Evolutionary conservation across 2,797 vertebrate species (phyloP).

Genomic region (Notamacropus eugenii): DNA sequence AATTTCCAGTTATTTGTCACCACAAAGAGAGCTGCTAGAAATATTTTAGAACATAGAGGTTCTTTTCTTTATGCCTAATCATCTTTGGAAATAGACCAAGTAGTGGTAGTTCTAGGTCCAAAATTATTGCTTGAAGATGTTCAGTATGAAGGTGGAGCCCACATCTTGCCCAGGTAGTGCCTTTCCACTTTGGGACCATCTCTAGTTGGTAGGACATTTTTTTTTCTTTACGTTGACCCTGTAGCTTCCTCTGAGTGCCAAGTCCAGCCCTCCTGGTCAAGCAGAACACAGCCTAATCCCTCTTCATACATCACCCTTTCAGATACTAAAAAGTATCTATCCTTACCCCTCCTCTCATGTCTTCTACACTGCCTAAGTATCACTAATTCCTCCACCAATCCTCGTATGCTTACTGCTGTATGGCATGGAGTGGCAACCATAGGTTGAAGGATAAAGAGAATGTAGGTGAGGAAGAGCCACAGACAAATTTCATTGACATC

Average conservation of each 20-base stretch:
- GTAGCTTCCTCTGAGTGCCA: neutral
- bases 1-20: neutral
- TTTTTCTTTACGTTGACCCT: neutral
- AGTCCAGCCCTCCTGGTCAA: neutral
- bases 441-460: neutral
- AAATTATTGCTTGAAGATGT: neutral
- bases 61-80: neutral
- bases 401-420: neutral
- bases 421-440: neutral
- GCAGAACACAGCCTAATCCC: neutral
- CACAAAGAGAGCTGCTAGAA: neutral
- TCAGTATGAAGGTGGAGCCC: neutral
- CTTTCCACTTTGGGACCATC: neutral
- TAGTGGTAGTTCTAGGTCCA: neutral
- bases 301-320: neutral
- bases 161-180: neutral
- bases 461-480: neutral
- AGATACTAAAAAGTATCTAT: neutral
- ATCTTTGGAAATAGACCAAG: neutral
- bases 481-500: neutral
- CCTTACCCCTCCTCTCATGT: neutral
- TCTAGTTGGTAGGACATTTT: neutral
- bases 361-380: neutral
- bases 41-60: neutral
- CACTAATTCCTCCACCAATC: neutral